phyloP scores from a whole-genome alignment of 2,113 vertebrate species.

The Zosterops borbonicus region DNA sequence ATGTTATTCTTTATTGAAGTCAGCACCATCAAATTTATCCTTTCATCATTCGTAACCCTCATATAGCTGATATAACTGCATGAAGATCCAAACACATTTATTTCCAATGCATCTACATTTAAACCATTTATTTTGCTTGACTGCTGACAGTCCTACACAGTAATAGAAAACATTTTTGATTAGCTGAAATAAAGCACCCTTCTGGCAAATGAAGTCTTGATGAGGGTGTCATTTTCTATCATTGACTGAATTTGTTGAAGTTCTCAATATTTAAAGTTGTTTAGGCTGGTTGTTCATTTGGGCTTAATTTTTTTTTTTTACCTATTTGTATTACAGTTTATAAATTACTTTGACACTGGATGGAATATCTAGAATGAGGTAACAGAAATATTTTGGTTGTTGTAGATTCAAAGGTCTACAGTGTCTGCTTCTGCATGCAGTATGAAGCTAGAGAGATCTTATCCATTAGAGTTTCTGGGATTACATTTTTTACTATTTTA shows the following conservation, averaged over 20 bases:
- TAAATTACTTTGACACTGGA: not conserved
- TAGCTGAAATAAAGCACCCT: constrained; percentile 30
- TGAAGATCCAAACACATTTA: not conserved
- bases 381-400: not conserved
- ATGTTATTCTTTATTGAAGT: constrained; percentile 48
- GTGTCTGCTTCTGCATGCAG: not conserved
- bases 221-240: not conserved
- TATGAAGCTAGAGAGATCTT: not conserved
- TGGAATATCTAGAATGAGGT: not conserved
- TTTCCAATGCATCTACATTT: not conserved
- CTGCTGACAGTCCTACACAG: constrained; percentile 20
- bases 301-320: not conserved
- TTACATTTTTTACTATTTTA: not conserved
- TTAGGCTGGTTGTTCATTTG: not conserved
- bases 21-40: not conserved
- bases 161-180: constrained; percentile 14
- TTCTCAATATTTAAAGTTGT: constrained; percentile 17
- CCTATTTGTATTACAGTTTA: not conserved
- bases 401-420: not conserved
- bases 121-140: constrained; percentile 11
- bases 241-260: not conserved
- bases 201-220: constrained; percentile 41
- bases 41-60: constrained; percentile 35
- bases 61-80: not conserved
- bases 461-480: not conserved